phyloP scores from a whole-genome alignment of 2,797 vertebrate genomes.

The Pangasius mekongensis region DNA sequence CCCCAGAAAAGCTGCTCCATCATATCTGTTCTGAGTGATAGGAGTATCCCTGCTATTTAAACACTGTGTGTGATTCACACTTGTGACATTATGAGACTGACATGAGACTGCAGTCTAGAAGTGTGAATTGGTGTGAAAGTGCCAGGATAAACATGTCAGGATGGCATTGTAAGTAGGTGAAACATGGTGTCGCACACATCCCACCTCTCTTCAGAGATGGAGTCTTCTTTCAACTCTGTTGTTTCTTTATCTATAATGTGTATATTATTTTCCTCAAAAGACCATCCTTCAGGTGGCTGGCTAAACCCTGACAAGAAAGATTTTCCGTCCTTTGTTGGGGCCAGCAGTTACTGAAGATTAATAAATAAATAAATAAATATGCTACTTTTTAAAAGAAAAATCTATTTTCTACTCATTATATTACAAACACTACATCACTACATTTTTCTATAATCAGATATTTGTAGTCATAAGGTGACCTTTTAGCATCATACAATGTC shows the following conservation, averaged over 20 bases:
- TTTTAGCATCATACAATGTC: neutral
- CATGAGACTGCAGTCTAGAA: neutral
- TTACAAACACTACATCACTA: neutral
- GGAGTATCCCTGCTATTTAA: neutral
- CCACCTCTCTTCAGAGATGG: neutral
- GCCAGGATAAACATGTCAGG: neutral
- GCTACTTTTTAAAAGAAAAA: neutral
- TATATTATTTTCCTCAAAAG: neutral
- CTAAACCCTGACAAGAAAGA: neutral
- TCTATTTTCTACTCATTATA: neutral
- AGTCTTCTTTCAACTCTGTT: too few species aligned
- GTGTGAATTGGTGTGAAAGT: conserved; percentile 6
- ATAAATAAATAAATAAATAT: neutral
- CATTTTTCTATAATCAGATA: neutral
- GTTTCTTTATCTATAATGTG: neutral
- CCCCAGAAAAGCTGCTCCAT: neutral
- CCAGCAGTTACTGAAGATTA: neutral
- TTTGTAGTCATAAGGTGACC: neutral
- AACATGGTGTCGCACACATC: neutral
- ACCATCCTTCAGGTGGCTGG: neutral
- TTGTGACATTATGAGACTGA: neutral
- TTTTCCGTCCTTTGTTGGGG: neutral
- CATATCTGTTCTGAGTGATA: neutral
- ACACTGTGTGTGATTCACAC: neutral
- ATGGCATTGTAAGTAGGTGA: neutral